Percentiles rank a stretch among this genome's conserved stretches.
These are phyloP conservation scores for Sternotherus odoratus DNA, from an alignment of 2,797 vertebrate species.

Conservation along the genomic window DNA sequence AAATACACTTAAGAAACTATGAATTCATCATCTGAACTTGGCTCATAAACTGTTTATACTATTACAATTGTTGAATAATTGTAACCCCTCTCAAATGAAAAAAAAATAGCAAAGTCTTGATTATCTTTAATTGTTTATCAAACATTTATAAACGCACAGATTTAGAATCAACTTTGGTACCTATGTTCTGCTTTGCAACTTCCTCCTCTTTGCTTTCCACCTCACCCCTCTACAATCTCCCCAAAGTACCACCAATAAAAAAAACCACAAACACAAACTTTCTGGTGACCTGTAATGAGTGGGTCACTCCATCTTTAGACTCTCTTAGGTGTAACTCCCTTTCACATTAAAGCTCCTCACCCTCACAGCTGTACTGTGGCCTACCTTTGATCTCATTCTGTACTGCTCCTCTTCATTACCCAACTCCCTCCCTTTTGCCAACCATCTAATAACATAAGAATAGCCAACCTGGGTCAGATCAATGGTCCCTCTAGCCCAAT, in stretches of 20 bases:
- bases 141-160: background rate
- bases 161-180: background rate
- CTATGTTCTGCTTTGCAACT: background rate
- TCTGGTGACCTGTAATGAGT: background rate
- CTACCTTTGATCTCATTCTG: background rate
- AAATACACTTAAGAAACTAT: background rate
- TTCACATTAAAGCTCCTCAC: background rate
- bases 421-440: background rate
- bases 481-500: background rate
- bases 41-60: background rate
- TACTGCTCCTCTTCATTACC: background rate
- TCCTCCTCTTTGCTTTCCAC: background rate
- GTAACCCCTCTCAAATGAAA: background rate
- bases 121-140: accelerated
- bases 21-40: background rate
- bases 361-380: background rate
- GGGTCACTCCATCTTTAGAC: background rate
- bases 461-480: background rate
- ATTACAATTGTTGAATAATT: background rate
- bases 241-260: background rate
- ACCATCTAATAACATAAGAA: background rate
- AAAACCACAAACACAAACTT: background rate
- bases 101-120: background rate
- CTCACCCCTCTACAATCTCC: background rate
- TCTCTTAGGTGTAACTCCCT: background rate